Evolutionary conservation across 2,113 vertebrate genomes (phyloP).

Genomic region (Ahaetulla prasina): DNA sequence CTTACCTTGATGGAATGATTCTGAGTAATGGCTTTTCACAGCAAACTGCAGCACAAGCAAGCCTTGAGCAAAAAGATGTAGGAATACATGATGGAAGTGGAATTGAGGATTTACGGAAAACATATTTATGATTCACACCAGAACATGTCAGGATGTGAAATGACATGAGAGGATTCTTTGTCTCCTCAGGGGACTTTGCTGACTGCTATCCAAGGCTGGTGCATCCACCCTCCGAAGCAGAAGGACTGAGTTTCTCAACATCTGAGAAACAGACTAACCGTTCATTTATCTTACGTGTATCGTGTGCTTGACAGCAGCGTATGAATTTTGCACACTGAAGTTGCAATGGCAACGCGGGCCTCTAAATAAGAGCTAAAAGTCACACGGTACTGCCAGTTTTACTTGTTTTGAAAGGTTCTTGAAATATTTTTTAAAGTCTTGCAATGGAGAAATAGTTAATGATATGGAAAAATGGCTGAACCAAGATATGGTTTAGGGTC

Average conservation of each 20-base stretch:
- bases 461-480: background rate
- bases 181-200: background rate
- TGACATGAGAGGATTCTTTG: background rate
- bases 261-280: background rate
- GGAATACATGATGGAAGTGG: background rate
- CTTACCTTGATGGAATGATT: background rate
- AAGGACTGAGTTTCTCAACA: background rate
- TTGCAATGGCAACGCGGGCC: background rate
- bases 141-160: slow-evolving; percentile 3
- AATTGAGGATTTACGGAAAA: slow-evolving; percentile 1
- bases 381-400: background rate
- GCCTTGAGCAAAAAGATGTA: slow-evolving; percentile 4
- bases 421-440: background rate
- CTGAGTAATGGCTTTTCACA: slow-evolving; percentile 5
- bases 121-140: slow-evolving; percentile 9
- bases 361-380: no score
- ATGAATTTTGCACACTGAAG: background rate
- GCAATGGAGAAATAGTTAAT: background rate
- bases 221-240: background rate
- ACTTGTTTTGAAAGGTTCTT: background rate
- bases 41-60: background rate
- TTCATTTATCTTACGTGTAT: background rate
- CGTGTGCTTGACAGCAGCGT: background rate
- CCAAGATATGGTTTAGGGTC: background rate
- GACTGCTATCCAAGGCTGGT: no score